Percentiles rank a stretch among this genome's conserved stretches.
Evolutionary conservation across 2,113 vertebrate genomes (phyloP).

Genomic region (Raja brachyura): DNA sequence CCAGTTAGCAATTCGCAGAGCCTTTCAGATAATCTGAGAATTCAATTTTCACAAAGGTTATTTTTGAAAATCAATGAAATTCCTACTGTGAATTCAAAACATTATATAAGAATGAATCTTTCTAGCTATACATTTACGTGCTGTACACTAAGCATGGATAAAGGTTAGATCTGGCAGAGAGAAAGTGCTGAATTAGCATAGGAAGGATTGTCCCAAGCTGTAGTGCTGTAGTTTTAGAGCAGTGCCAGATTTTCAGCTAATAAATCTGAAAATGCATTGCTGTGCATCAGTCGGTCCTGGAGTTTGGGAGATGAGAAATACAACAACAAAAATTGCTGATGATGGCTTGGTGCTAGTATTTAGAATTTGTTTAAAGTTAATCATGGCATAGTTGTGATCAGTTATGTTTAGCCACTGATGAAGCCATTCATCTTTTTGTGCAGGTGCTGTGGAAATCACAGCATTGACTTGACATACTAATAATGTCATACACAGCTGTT

Average conservation of each 20-base stretch:
- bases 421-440: not conserved
- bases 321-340: not conserved
- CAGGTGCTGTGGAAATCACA: not conserved
- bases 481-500: not conserved
- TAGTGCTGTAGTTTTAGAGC: not conserved
- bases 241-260: not conserved
- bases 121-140: not conserved
- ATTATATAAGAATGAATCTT: not conserved
- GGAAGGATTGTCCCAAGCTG: not conserved
- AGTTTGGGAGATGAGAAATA: not conserved
- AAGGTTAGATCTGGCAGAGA: not conserved
- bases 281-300: not conserved
- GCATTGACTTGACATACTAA: not conserved
- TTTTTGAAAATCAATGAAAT: not conserved
- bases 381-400: not conserved
- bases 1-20: not conserved
- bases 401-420: not conserved
- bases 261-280: not conserved
- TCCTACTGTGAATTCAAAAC: not conserved
- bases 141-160: not conserved
- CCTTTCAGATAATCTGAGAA: not conserved
- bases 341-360: not conserved
- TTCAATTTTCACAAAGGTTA: not conserved
- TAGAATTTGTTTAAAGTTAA: not conserved
- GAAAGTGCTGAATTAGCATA: not conserved